Evolutionary conservation across 2,797 vertebrate genomes (phyloP).

Genomic region (Typhlichthys subterraneus): DNA sequence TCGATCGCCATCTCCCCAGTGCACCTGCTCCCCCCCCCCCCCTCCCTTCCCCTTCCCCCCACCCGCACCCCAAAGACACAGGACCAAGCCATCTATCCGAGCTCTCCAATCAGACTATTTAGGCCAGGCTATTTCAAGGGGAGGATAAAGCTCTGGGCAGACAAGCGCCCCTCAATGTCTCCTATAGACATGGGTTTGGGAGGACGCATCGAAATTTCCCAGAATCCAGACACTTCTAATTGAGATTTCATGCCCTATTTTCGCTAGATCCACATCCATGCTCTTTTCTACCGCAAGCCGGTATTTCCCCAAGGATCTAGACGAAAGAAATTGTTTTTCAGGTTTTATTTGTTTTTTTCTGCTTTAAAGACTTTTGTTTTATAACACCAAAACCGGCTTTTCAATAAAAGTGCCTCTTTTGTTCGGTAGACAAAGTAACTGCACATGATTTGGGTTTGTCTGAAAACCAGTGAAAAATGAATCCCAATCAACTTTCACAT

Average conservation of each 20-base stretch:
- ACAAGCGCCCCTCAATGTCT: conserved; percentile 55
- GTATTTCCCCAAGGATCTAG: conserved; percentile 65
- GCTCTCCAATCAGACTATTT: conserved; percentile 64
- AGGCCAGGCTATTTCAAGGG: conserved; percentile 64
- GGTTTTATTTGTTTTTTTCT: conserved; percentile 67
- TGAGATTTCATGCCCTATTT: conserved; percentile 76
- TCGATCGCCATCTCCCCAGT: conserved; percentile 55
- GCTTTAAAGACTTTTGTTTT: conserved; percentile 44
- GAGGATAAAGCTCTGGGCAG: conserved; percentile 51
- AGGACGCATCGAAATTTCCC: conserved; percentile 60
- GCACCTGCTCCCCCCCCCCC: conserved; percentile 56
- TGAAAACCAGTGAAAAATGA: conserved; percentile 24
- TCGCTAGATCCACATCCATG: conserved; percentile 50
- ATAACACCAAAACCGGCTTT: conserved; percentile 41
- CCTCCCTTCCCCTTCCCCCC: conserved; percentile 1
- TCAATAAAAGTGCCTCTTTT: conserved; percentile 50
- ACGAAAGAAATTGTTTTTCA: conserved; percentile 65
- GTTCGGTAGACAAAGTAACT: conserved; percentile 47
- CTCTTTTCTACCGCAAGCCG: conserved; percentile 39
- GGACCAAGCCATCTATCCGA: conserved; percentile 48
- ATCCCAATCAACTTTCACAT: conserved; percentile 37
- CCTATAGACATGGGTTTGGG: conserved; percentile 27
- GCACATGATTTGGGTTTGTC: conserved; percentile 41
- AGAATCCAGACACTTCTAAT: conserved; percentile 72
- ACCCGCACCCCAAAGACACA: conserved; percentile 28